These are phyloP conservation scores for Chrysochloris asiatica DNA, from an alignment of 2,113 vertebrate genomes.

Conservation along the genomic window DNA sequence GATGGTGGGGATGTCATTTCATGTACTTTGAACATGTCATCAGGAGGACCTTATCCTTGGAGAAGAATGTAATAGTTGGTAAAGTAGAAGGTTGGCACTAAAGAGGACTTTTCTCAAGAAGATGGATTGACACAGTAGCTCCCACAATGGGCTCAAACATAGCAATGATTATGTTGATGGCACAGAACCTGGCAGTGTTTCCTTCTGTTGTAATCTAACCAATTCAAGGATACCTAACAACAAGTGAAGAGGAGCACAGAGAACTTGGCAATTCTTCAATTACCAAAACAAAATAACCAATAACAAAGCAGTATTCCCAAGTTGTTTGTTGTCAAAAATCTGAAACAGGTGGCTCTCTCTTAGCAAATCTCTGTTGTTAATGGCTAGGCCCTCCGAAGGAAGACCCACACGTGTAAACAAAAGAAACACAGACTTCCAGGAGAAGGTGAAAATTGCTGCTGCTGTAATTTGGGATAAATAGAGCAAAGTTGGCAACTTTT, in stretches of 20 bases:
- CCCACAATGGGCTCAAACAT: too few relatives aligned
- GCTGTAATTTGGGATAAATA: slow-evolving; percentile 31
- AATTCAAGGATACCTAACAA: too few relatives aligned
- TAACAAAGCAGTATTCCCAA: background rate
- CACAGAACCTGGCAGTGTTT: too few relatives aligned
- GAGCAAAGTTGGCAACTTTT: slow-evolving; percentile 13
- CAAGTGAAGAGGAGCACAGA: background rate
- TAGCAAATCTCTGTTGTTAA: background rate
- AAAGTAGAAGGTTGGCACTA: too few relatives aligned
- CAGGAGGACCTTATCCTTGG: too few relatives aligned
- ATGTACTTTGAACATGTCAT: too few relatives aligned
- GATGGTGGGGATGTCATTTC: too few relatives aligned
- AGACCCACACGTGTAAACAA: background rate
- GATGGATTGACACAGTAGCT: too few relatives aligned
- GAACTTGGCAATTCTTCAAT: background rate
- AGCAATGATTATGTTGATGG: too few relatives aligned
- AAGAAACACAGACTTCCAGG: background rate
- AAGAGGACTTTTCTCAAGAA: too few relatives aligned
- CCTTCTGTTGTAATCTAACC: too few relatives aligned
- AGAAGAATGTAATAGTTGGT: too few relatives aligned
- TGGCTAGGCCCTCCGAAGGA: background rate
- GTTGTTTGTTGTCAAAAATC: slow-evolving; percentile 32
- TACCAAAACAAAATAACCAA: background rate
- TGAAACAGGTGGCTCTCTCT: background rate
- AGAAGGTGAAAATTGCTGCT: background rate